A percentile compares a stretch with the other conserved stretches of the same genome.
phyloP scores from a whole-genome alignment of 2,888 invertebrate species.

The Brachyptera putata region DNA sequence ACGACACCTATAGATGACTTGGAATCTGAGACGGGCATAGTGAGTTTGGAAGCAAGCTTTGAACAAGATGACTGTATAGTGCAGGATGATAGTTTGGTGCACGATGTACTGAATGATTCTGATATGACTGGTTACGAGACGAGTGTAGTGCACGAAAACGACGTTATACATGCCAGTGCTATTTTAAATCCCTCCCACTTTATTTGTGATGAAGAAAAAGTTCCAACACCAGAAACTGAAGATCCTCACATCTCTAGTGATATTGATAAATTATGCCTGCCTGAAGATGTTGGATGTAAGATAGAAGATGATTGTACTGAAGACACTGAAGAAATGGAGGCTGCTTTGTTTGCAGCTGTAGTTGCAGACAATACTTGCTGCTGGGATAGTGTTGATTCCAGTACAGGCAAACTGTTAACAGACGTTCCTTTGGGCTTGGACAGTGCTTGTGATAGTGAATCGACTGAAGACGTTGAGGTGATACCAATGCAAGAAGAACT shows the following conservation, averaged over 20 bases:
- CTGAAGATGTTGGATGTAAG: conserved; percentile 41
- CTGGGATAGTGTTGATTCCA: conserved; percentile 50
- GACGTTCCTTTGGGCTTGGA: conserved; percentile 45
- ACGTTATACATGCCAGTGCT: conserved; percentile 25
- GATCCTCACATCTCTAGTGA: too few relatives aligned
- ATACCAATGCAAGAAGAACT: conserved; percentile 57
- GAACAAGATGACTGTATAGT: neutral
- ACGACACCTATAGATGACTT: neutral
- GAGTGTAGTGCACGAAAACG: conserved; percentile 22
- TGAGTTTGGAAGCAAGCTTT: neutral
- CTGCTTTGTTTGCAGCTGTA: conserved; percentile 43
- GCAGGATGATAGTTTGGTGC: neutral
- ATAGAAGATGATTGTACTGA: neutral
- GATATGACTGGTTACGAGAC: conserved; percentile 20
- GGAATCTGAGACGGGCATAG: neutral
- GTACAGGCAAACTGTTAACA: conserved; percentile 46
- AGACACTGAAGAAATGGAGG: conserved; percentile 29
- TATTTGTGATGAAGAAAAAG: conserved; percentile 19
- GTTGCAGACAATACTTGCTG: conserved; percentile 35
- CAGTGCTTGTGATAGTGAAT: conserved; percentile 42
- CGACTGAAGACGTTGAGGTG: conserved; percentile 39
- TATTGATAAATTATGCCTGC: too few relatives aligned
- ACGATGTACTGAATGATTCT: neutral
- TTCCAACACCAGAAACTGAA: conserved; percentile 30
- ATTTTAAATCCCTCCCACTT: conserved; percentile 21